Base-by-base conservation (phyloP, 2,888 invertebrate genomes). In the Cosmopolites sordidus region DNA sequence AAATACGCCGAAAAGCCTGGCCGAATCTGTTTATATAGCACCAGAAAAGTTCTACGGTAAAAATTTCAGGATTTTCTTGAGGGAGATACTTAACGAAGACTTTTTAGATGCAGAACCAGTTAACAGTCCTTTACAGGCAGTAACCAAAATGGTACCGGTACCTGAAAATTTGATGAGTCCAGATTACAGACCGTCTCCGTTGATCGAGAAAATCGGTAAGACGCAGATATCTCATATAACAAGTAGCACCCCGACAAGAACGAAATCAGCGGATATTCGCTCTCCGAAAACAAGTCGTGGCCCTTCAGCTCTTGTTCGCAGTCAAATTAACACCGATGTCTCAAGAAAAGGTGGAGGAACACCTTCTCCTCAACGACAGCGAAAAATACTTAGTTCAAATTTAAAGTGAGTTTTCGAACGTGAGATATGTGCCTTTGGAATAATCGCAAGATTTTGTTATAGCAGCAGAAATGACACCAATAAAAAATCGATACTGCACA, bases 131-230 rank as follows among this genome's bases (percentile, higher is more conserved):
- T 71, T 92, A 54, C 87, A 88, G 66, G 88, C 90, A 8, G 86
- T 90, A 8, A 89, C 89, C 0, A 91, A 90, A 74, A 84, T 91
- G 79, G 87, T 92, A 0, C 92, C 91, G 0, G 91, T 91, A 18
- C 91, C 91, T 0, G 92, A 92, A 70, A 87, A 89, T 0, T 75
- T 92, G 1, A 89, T 90, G 87, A 90, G 90, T 67, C 90, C 89
- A 0, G 89, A 89, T 70, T 86, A 86, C 70, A 81, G 74, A 30
- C 75, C 76, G 16, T 51, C 66, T 1, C 63, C 69, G 9, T 50
- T 70, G 41, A 60, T 66, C 18, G 65, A 63, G 6, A 60, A 58
- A 45, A 52, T 56, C 11, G 42, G 44, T 16, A 48, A 54, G 16
- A 45, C 41, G 22, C 47, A 33, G 27, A 45, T 45, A 1, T 22